Evolutionary conservation across 1,140 invertebrate genomes (phyloP).

Genomic region (Megalonaias nervosa): DNA sequence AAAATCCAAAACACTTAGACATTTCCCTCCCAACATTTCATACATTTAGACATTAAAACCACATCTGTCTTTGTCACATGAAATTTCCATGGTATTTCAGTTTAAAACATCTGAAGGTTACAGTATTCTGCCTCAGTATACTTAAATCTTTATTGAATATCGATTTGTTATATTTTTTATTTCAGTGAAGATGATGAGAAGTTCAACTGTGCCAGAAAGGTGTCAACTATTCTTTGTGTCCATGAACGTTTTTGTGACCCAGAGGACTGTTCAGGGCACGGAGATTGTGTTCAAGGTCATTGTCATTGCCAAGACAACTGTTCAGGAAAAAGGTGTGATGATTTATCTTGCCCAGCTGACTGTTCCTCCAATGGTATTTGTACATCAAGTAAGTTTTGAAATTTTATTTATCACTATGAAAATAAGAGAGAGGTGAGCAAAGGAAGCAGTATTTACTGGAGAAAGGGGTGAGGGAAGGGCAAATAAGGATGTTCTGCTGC

Average conservation of each 20-base stretch:
- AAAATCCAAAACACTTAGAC: no score
- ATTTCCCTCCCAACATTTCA: no score
- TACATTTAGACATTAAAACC: no score
- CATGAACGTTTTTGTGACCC: conserved; percentile 63
- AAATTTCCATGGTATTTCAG: background rate
- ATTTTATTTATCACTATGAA: background rate
- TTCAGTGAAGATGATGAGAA: conserved; percentile 52
- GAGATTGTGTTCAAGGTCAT: conserved; percentile 59
- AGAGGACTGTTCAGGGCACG: conserved; percentile 59
- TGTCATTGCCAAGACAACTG: conserved; percentile 66
- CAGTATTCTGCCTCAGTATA: background rate
- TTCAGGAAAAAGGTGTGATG: conserved; percentile 59
- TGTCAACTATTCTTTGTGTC: conserved; percentile 70
- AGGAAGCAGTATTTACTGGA: no score
- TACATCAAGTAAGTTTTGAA: conserved; percentile 45
- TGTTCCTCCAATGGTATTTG: conserved; percentile 65
- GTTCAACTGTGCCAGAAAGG: conserved; percentile 65
- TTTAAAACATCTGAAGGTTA: background rate
- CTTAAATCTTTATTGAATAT: background rate
- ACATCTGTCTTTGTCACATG: background rate
- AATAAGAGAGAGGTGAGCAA: no score
- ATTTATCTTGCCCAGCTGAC: conserved; percentile 57
- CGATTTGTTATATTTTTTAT: conserved; percentile 17
- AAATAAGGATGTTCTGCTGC: no score
- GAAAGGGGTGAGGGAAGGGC: no score